Evolutionary conservation across 2,888 invertebrate species (phyloP).

Genomic region (Ectobius pallidus): DNA sequence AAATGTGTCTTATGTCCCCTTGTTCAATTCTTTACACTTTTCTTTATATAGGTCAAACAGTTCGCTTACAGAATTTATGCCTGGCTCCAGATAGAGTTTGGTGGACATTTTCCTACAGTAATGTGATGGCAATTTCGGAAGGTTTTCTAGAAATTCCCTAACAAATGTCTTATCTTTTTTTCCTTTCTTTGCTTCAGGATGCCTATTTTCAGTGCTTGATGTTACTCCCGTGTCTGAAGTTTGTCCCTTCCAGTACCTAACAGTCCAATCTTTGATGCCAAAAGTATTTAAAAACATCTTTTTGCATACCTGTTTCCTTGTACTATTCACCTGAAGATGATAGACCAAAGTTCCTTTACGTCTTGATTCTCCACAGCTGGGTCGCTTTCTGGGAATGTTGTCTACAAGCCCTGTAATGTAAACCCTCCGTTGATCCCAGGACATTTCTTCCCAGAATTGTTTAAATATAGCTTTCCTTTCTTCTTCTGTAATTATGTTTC

Average conservation of each 20-base stretch:
- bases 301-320: conserved; percentile 41
- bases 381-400: not conserved
- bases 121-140: conserved; percentile 46
- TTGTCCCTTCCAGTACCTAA: conserved; percentile 37
- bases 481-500: conserved; percentile 9
- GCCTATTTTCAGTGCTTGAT: too few relatives aligned
- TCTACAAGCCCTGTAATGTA: conserved; percentile 2
- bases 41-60: not conserved
- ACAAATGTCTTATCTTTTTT: conserved; percentile 21
- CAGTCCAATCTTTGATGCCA: conserved; percentile 43
- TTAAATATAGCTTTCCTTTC: conserved; percentile 14
- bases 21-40: not conserved
- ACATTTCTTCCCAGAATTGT: conserved; percentile 11
- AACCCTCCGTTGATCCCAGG: conserved; percentile 6
- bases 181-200: not conserved
- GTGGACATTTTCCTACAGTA: too few relatives aligned
- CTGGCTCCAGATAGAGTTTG: conserved; percentile 12
- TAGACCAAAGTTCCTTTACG: not conserved
- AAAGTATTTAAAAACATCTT: conserved; percentile 44
- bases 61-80: not conserved
- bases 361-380: conserved; percentile 8
- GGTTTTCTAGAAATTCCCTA: conserved; percentile 39
- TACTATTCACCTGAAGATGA: not conserved
- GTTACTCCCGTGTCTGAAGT: not conserved
- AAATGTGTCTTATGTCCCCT: not conserved